Conservation (phyloP, 2,797 vertebrate genomes). For the Scarus forsteni region DNA sequence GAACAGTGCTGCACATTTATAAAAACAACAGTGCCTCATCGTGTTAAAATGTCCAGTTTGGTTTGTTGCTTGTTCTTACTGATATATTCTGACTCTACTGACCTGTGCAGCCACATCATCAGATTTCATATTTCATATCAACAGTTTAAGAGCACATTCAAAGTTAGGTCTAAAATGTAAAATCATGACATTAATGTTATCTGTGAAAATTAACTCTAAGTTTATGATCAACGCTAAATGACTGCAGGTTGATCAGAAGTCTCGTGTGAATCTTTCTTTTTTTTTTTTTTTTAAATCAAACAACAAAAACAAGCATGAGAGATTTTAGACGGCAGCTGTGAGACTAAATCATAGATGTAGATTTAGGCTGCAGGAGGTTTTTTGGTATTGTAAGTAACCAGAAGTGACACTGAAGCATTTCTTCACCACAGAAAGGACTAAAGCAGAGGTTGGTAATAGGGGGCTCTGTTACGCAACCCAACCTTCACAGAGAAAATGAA, state of each 20-base stretch:
- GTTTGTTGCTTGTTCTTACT: not conserved
- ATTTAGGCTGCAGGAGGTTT: no score
- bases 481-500: no score
- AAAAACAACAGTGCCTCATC: not conserved
- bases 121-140: not conserved
- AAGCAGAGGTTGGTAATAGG: no score
- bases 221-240: not conserved
- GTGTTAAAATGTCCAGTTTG: conserved; percentile 5
- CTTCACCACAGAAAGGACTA: no score
- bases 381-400: no score
- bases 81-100: not conserved
- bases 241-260: not conserved
- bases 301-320: not conserved
- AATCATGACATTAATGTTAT: not conserved
- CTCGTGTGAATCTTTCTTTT: not conserved
- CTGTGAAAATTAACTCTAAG: not conserved
- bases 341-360: not conserved
- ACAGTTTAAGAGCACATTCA: not conserved
- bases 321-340: not conserved
- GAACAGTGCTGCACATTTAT: not conserved
- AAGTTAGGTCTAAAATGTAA: not conserved
- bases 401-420: no score
- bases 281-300: conserved; percentile 7
- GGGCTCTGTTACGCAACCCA: no score
- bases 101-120: not conserved